Conservation (phyloP, 2,888 invertebrate species). For the Deilephila elpenor region DNA sequence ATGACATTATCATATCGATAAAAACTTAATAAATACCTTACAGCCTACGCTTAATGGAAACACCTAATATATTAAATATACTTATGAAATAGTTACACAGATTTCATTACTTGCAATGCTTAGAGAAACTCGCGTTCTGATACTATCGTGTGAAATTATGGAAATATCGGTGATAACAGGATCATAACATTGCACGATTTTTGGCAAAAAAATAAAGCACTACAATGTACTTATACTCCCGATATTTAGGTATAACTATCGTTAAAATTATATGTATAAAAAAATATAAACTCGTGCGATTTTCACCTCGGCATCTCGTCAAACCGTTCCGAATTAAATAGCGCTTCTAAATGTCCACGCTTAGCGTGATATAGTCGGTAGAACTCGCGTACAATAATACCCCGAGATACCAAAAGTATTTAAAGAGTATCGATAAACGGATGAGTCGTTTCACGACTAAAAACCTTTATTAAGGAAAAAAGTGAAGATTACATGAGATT, state of each 20-base stretch:
- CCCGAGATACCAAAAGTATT: neutral
- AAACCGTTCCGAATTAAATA: neutral
- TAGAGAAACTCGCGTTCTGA: slow-evolving; percentile 51
- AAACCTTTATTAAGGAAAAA: too few species aligned
- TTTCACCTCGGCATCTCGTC: slow-evolving; percentile 3
- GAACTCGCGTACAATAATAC: neutral
- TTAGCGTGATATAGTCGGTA: slow-evolving; percentile 11
- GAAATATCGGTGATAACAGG: slow-evolving; percentile 29
- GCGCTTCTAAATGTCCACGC: neutral
- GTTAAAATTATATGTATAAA: slow-evolving; percentile 23
- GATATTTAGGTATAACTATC: slow-evolving; percentile 12
- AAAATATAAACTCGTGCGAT: slow-evolving; percentile 20
- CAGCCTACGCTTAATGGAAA: slow-evolving; percentile 74
- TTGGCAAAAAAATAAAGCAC: slow-evolving; percentile 27
- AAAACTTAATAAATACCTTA: slow-evolving; percentile 81
- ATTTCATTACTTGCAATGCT: slow-evolving; percentile 57
- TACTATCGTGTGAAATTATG: slow-evolving; percentile 27
- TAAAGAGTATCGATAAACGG: neutral
- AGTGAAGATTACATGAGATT: too few species aligned
- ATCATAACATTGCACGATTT: slow-evolving; percentile 31
- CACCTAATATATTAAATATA: slow-evolving; percentile 81
- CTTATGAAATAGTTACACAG: slow-evolving; percentile 76
- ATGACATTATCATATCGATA: slow-evolving; percentile 75
- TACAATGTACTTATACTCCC: slow-evolving; percentile 16
- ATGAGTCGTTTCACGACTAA: slow-evolving; percentile 18